Evolutionary conservation across 1,140 invertebrate species (phyloP).

Genomic region (Dysdera silvatica): DNA sequence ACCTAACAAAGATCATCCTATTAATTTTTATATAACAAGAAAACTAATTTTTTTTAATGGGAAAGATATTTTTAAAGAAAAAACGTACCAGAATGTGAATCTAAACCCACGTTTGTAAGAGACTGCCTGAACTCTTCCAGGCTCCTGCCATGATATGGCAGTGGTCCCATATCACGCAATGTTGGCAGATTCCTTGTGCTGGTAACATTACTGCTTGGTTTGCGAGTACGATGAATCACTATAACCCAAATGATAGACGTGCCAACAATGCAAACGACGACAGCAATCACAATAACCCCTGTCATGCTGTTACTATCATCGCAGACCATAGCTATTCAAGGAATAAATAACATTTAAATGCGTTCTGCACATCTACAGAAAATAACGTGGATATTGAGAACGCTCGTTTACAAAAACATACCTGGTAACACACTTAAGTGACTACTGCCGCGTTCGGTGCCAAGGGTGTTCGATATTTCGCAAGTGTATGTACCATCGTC

Average conservation of each 20-base stretch:
- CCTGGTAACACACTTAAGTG: slow-evolving; percentile 49
- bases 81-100: slow-evolving; percentile 28
- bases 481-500: slow-evolving; percentile 84
- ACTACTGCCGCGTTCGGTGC: slow-evolving; percentile 50
- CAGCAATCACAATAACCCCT: slow-evolving; percentile 77
- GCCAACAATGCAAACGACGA: slow-evolving; percentile 78
- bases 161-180: too few species aligned
- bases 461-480: slow-evolving; percentile 61
- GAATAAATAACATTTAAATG: too few species aligned
- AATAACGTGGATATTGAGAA: too few species aligned
- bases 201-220: slow-evolving; percentile 35
- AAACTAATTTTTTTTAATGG: too few species aligned
- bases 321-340: too few species aligned
- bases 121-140: slow-evolving; percentile 8
- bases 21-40: neutral
- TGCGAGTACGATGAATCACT: slow-evolving; percentile 77
- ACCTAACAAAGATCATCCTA: slow-evolving; percentile 36
- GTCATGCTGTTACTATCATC: slow-evolving; percentile 63
- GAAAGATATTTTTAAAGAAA: too few species aligned
- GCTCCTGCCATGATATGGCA: too few species aligned
- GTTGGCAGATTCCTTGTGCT: too few species aligned
- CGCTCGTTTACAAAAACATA: too few species aligned
- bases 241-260: slow-evolving; percentile 86
- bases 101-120: slow-evolving; percentile 11
- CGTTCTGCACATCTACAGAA: too few species aligned